These are phyloP conservation scores for Aphodius sticticus DNA, from an alignment of 2,888 invertebrate species.

Conservation along the genomic window DNA sequence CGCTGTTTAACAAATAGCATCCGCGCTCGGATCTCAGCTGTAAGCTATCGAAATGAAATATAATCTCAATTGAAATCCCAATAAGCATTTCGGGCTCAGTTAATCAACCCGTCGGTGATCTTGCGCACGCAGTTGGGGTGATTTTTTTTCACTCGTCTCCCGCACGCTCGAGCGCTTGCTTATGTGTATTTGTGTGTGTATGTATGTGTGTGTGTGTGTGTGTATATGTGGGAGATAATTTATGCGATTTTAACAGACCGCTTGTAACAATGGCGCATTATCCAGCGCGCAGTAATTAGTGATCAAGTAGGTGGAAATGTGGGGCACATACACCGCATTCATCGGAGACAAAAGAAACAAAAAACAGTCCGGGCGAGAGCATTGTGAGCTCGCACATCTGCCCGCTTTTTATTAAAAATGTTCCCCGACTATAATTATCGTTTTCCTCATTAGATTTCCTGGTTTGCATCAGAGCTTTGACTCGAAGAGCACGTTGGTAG, in stretches of 20 bases:
- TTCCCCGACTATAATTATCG: slow-evolving; percentile 46
- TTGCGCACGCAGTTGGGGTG: slow-evolving; percentile 27
- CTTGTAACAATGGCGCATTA: slow-evolving; percentile 56
- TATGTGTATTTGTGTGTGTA: slow-evolving; percentile 19
- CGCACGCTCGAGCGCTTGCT: slow-evolving; percentile 12
- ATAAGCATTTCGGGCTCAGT: slow-evolving; percentile 42
- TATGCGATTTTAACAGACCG: slow-evolving; percentile 60
- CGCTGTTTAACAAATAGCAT: slow-evolving; percentile 38
- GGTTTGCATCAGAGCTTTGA: neutral
- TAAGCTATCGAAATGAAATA: slow-evolving; percentile 42
- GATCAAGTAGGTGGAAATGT: slow-evolving; percentile 62
- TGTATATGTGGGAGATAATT: slow-evolving; percentile 52
- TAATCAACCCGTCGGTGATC: slow-evolving; percentile 40
- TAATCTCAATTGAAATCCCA: slow-evolving; percentile 43
- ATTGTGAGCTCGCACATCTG: slow-evolving; percentile 55
- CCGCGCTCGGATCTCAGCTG: slow-evolving; percentile 35
- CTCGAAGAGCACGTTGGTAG: neutral
- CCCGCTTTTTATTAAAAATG: slow-evolving; percentile 49
- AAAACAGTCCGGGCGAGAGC: slow-evolving; percentile 44
- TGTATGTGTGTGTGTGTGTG: slow-evolving; percentile 30
- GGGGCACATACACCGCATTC: slow-evolving; percentile 55
- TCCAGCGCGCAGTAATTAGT: slow-evolving; percentile 59
- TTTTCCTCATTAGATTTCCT: slow-evolving; percentile 18
- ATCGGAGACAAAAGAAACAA: slow-evolving; percentile 56
- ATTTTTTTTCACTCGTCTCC: slow-evolving; percentile 11